These are phyloP conservation scores for Elegia similella DNA, from an alignment of 2,888 invertebrate species.

Conservation along the genomic window DNA sequence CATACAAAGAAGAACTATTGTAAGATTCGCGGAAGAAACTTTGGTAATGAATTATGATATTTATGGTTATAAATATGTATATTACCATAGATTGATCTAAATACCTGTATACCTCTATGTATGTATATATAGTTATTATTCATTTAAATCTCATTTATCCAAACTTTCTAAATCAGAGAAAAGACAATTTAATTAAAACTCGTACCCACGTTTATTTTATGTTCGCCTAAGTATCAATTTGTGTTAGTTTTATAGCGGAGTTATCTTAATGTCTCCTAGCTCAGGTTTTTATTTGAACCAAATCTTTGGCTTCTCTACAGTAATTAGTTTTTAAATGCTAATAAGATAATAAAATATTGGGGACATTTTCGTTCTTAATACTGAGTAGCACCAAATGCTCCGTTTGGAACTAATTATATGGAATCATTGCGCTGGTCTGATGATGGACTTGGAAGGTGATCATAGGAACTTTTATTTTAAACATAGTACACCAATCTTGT, in stretches of 20 bases:
- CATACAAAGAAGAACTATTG: too few species aligned
- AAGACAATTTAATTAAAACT: constrained; percentile 5
- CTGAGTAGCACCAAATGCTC: background rate
- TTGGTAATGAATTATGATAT: too few species aligned
- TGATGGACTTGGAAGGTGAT: too few species aligned
- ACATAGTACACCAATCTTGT: too few species aligned
- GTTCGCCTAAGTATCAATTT: constrained; percentile 12
- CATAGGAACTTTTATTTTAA: too few species aligned
- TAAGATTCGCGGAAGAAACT: too few species aligned
- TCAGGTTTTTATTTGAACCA: background rate
- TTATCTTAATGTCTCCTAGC: constrained; percentile 8
- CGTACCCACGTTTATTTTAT: background rate
- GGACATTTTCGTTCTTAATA: background rate
- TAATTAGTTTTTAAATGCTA: background rate
- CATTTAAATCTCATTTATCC: background rate
- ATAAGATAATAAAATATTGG: background rate
- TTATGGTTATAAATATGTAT: too few species aligned
- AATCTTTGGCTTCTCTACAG: background rate
- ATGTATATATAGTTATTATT: too few species aligned
- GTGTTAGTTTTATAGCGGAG: constrained; percentile 12
- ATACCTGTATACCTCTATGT: too few species aligned
- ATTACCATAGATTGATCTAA: too few species aligned
- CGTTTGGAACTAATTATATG: constrained; percentile 8
- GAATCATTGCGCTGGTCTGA: too few species aligned
- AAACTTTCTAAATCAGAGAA: background rate